phyloP scores from a whole-genome alignment of 2,113 vertebrate genomes.

The Sapayoa aenigma region DNA sequence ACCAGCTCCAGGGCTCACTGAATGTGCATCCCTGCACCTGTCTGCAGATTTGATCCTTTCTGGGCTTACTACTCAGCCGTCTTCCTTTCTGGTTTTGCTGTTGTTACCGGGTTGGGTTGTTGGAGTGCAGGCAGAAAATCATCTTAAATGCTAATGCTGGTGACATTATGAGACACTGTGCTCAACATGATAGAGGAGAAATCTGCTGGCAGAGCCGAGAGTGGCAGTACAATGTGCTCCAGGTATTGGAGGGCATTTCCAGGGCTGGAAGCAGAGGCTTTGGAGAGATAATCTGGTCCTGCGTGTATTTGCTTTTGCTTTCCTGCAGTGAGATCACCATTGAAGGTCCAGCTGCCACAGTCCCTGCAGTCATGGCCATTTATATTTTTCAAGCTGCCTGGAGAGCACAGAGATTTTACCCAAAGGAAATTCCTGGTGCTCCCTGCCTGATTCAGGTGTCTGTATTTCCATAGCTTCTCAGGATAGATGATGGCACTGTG shows the following conservation, averaged over 20 bases:
- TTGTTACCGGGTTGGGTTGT: background rate
- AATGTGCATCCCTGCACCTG: rapidly evolving
- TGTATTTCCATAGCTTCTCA: background rate
- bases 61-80: background rate
- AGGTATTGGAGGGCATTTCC: background rate
- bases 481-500: background rate
- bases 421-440: background rate
- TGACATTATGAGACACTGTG: background rate
- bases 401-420: background rate
- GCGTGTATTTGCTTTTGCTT: background rate
- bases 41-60: background rate
- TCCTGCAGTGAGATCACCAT: background rate
- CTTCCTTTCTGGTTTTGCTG: background rate
- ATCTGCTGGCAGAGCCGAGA: background rate
- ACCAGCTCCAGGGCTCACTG: background rate
- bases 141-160: background rate
- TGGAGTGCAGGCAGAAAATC: background rate
- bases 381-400: background rate
- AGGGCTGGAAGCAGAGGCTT: background rate
- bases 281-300: background rate
- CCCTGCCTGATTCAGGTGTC: background rate
- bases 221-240: rapidly evolving
- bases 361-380: rapidly evolving
- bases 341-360: rapidly evolving
- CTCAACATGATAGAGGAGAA: background rate